Conservation (phyloP, 1,140 invertebrate genomes). For the Brachionus calyciflorus region DNA sequence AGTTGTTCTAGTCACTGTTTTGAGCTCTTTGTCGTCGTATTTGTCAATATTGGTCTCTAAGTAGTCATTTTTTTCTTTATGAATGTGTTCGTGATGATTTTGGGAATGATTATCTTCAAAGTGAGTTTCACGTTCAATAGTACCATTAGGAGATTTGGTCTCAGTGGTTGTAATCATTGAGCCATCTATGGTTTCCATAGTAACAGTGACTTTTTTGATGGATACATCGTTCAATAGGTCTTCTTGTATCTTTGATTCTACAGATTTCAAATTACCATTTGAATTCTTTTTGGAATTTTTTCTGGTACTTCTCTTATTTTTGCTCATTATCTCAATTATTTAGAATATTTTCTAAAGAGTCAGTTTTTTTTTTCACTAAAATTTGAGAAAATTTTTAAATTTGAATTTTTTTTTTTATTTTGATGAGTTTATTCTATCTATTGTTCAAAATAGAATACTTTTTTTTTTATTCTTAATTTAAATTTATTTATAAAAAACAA, state of each 20-base stretch:
- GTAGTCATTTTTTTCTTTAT: conserved; percentile 17
- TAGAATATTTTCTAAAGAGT: too few relatives aligned
- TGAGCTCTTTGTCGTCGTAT: conserved; percentile 2
- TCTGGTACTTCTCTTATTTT: not conserved
- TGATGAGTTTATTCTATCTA: too few relatives aligned
- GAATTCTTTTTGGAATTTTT: conserved; percentile 12
- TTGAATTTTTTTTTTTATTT: too few relatives aligned
- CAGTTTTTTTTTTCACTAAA: not conserved
- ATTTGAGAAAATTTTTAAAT: not conserved
- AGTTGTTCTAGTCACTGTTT: not conserved
- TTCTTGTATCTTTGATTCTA: not conserved
- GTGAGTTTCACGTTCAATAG: not conserved
- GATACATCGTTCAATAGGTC: not conserved
- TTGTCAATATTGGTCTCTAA: not conserved
- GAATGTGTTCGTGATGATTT: not conserved
- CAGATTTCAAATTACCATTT: too few relatives aligned
- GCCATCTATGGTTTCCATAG: not conserved
- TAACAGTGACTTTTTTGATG: not conserved
- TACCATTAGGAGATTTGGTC: not conserved
- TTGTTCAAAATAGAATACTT: not conserved
- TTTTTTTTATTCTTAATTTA: conserved; percentile 25
- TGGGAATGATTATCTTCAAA: not conserved
- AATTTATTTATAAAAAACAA: not conserved
- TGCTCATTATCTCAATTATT: not conserved
- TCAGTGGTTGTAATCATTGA: not conserved